Conservation (phyloP, 2,888 invertebrate species). For the Mactromeris polynyma region DNA sequence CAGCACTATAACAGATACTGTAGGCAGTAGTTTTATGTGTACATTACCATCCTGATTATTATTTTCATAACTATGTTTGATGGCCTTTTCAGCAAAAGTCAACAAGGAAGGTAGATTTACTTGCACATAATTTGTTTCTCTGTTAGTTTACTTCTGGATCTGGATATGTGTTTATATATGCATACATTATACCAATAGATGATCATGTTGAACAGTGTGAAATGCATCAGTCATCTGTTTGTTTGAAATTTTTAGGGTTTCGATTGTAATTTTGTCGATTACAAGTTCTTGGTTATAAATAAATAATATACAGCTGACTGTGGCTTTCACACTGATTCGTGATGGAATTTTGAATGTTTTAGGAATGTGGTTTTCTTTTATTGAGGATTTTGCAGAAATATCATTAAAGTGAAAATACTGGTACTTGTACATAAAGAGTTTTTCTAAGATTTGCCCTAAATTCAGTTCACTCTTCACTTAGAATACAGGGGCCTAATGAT, state of each 20-base stretch:
- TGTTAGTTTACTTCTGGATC: neutral
- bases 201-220: neutral
- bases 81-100: conserved; percentile 20
- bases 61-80: neutral
- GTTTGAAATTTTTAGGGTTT: too few species aligned
- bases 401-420: neutral
- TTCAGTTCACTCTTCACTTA: too few species aligned
- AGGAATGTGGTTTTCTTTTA: neutral
- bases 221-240: neutral
- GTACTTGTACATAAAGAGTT: too few species aligned
- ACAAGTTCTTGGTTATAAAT: neutral
- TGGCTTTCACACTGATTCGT: neutral
- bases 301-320: neutral
- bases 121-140: conserved; percentile 22
- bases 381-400: neutral
- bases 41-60: too few species aligned
- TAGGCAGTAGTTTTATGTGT: too few species aligned
- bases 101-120: conserved; percentile 21
- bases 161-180: conserved; percentile 18
- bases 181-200: neutral
- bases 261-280: too few species aligned
- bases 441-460: too few species aligned
- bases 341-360: neutral
- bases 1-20: too few species aligned
- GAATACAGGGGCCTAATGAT: neutral